Base-by-base conservation (phyloP, 37 sponge, comb jelly and placozoan genomes). In the Ianthella basta region DNA sequence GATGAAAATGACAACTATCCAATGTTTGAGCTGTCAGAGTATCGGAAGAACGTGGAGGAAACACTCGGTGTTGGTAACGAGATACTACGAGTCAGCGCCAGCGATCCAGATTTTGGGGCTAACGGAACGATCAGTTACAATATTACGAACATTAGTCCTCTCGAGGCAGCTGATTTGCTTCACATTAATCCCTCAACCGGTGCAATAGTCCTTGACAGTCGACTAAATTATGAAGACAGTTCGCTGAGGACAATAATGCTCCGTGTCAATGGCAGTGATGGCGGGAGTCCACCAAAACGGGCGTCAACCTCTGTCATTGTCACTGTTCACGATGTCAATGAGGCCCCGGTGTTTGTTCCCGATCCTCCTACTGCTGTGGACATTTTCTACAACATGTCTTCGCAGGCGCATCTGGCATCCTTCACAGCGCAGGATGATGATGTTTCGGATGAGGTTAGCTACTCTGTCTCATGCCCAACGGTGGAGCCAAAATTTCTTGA, bases 81-180 rank as follows among this genome's bases (percentile, higher is more conserved):
- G 14, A 56, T 92, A 21, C 15, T 50, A 27, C 59, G 20, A 36
- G 72, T 94, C 15, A 33, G 33, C n/a, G 94, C 94, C 38, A 27
- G 0, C 13, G 91, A 87, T 61, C 33, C 65, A 23, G 94, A 90
- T 27, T 33, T 15, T 0, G 87, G 82, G 0, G 68, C 60, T n/a
- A 92, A 94, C 70, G 88, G 86, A 20, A 73, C 83, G 5, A 55
- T 90, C 24, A 13, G 23, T 19, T 94, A 88, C 33, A 27, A 66
- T 10, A 57, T 92, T 21, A 37, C 67, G 23, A 15, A 18, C 0
- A 67, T 80, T 8, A 37, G 78, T 29, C 80, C 84, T 15, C 2
- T 40, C 30, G 63, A 5, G 34, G 89, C 90, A 10, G 55, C 24
- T 16, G 55, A 60, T 1, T 87, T 85, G 87, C 86, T 92, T 55